These are phyloP conservation scores for Seira ritae DNA, from an alignment of 2,888 invertebrate genomes.

Conservation along the genomic window DNA sequence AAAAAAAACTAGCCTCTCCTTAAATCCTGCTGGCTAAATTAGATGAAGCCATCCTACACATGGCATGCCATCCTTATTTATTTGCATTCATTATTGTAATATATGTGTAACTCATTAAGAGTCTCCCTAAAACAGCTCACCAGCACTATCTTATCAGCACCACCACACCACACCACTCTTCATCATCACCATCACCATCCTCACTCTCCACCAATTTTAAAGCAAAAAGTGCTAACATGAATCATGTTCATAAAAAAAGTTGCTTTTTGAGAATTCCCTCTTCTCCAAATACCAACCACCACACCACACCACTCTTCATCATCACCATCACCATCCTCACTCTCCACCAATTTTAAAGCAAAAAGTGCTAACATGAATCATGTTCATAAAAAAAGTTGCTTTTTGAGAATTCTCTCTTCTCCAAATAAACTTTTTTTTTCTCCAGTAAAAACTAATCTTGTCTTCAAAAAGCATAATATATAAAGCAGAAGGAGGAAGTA, in stretches of 20 bases:
- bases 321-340: too few species aligned
- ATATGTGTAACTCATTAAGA: constrained; percentile 58
- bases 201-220: too few species aligned
- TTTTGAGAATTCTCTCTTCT: too few species aligned
- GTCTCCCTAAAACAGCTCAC: constrained; percentile 52
- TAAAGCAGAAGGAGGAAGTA: constrained; percentile 47
- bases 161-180: not conserved
- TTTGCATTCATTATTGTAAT: constrained; percentile 33
- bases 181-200: too few species aligned
- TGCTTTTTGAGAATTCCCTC: too few species aligned
- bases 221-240: constrained; percentile 55
- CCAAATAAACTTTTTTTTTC: too few species aligned
- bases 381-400: constrained; percentile 27
- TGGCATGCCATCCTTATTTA: constrained; percentile 33
- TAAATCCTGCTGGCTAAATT: constrained; percentile 40
- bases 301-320: not conserved
- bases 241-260: constrained; percentile 36
- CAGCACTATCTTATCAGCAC: constrained; percentile 13
- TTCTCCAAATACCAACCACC: not conserved
- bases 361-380: constrained; percentile 54
- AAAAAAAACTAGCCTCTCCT: constrained; percentile 18
- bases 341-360: constrained; percentile 19
- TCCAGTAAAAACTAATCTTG: too few species aligned
- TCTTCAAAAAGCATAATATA: too few species aligned
- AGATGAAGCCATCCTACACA: constrained; percentile 59